Percentiles rank a stretch among this genome's conserved stretches.
Conservation (phyloP, 1,140 invertebrate species). For the Drosophila funebris region DNA sequence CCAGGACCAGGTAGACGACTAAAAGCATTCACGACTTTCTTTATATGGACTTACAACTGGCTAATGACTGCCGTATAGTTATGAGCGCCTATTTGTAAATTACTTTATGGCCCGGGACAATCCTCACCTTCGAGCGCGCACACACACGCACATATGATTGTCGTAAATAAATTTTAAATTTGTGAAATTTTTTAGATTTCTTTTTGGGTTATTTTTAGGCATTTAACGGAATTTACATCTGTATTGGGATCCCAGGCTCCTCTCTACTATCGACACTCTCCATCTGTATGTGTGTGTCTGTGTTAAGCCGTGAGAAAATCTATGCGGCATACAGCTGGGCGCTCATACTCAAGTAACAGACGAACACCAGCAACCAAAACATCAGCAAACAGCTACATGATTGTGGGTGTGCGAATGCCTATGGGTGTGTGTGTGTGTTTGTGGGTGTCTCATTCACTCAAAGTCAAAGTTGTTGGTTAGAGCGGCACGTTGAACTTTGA, state of each 20-base stretch:
- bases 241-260: background rate
- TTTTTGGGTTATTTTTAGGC: conserved; percentile 29
- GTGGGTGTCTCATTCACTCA: conserved; percentile 32
- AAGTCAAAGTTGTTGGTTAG: conserved; percentile 37
- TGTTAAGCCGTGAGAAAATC: conserved; percentile 71
- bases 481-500: conserved; percentile 72
- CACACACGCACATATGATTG: conserved; percentile 9
- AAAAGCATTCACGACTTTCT: background rate
- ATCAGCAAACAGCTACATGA: conserved; percentile 31
- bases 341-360: conserved; percentile 58
- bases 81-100: conserved; percentile 74
- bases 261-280: background rate
- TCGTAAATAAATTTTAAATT: conserved; percentile 47
- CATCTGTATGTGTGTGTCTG: conserved; percentile 17
- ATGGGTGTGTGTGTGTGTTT: background rate
- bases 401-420: background rate
- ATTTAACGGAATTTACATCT: conserved; percentile 8
- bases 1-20: conserved; percentile 41
- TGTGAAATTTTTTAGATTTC: conserved; percentile 18
- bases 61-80: conserved; percentile 27
- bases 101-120: conserved; percentile 61
- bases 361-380: conserved; percentile 7
- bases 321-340: conserved; percentile 80
- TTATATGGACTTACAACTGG: conserved; percentile 1
- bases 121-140: background rate